Evolutionary conservation across 1,140 invertebrate species (phyloP).

Genomic region (Battus philenor): DNA sequence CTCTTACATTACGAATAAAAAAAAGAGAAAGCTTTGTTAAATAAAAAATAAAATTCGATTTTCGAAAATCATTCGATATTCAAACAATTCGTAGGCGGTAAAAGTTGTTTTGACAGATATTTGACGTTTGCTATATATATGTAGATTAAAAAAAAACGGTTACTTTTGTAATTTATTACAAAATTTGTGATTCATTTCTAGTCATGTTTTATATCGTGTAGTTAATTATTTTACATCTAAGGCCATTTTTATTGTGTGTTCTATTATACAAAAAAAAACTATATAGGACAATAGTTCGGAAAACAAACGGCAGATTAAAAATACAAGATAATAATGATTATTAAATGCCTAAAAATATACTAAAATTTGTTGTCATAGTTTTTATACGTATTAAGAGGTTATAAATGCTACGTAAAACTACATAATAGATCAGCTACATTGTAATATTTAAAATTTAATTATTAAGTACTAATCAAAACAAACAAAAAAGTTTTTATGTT

Average conservation of each 20-base stretch:
- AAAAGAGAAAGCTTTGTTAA: too few relatives aligned
- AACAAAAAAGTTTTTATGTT: too few relatives aligned
- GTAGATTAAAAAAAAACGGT: neutral
- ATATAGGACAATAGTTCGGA: conserved; percentile 1
- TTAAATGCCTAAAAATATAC: conserved; percentile 10
- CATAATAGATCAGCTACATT: neutral
- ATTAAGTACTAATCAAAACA: neutral
- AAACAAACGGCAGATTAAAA: neutral
- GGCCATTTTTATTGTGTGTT: conserved; percentile 2
- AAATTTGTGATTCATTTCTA: conserved; percentile 16
- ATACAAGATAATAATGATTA: too few relatives aligned
- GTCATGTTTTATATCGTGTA: conserved; percentile 12
- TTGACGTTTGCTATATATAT: conserved; percentile 13
- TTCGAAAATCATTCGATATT: too few relatives aligned
- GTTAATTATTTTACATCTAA: conserved; percentile 14
- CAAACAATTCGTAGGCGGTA: too few relatives aligned
- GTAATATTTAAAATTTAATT: neutral
- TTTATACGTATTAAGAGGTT: conserved; percentile 3
- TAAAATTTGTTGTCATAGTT: conserved; percentile 10
- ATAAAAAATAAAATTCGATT: too few relatives aligned
- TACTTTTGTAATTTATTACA: conserved; percentile 4
- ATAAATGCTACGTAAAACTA: conserved; percentile 3
- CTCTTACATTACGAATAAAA: too few relatives aligned
- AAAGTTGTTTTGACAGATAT: conserved; percentile 18
- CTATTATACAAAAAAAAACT: neutral